Base-by-base conservation (phyloP, 2,888 invertebrate genomes). In the Drosophila kambysellisi region DNA sequence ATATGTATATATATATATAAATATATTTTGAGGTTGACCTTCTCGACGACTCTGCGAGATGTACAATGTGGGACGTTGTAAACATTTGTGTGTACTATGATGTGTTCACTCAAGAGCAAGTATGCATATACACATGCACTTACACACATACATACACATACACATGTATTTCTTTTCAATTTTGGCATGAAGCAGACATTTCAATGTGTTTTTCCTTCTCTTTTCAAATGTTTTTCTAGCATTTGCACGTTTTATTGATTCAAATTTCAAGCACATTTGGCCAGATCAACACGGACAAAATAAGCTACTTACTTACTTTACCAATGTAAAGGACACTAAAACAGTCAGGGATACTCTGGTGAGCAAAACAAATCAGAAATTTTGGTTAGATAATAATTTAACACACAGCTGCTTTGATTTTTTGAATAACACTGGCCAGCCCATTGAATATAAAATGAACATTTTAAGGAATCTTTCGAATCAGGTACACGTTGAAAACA, bases 191-290 rank as follows among this genome's bases (percentile, higher is more conserved):
- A 29, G 41, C 43, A 54, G 53, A 58, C 20, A 60, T 5, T 43
- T 53, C 37, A 17, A 29, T 53, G 41, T 48, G 46, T 9, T 37
- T 54, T 60, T 51, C 29, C 35, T 35, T 25, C n/a, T 17, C 20
- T 76, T 51, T 32, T 25, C 52, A 50, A 65, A 29, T 41, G 32
- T n/a, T 58, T 74, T 75, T 35, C 11, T 54, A 50, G 50, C 20
- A 63, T 59, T 70, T 46, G 51, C 63, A 64, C 30, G 59, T 56
- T 63, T 53, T 48, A 35, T 53, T 61, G 50, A 54, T 41, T 61
- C 56, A 3, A 48, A 61, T 67, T 62, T 41, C n/a, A 32, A 58
- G 30, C 37, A 54, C 39, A 43, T 73, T 71, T 15, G 12, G 54
- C 4, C 37, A 11, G 11, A 17, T n/a, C 17, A 46, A 25, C 20